Evolutionary conservation across 2,113 vertebrate genomes (phyloP).

Genomic region (Cranoglanis bouderius): DNA sequence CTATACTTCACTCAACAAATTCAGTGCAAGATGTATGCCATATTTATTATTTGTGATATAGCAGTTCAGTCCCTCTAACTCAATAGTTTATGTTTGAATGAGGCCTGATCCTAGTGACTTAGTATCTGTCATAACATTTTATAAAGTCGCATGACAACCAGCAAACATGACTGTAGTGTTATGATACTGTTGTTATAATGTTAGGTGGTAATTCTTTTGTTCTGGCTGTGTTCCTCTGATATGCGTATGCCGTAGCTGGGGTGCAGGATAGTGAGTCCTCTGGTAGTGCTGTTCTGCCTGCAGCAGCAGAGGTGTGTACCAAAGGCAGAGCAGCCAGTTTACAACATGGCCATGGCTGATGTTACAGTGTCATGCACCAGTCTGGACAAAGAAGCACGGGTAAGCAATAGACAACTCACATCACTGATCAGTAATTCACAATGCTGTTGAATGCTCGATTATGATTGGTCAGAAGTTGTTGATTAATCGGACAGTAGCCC

Average conservation of each 20-base stretch:
- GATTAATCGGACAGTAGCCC: not conserved
- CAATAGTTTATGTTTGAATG: not conserved
- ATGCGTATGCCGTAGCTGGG: conserved; percentile 75
- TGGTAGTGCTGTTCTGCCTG: conserved; percentile 91
- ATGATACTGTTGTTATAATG: not conserved
- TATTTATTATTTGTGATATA: not conserved
- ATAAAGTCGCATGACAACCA: not conserved
- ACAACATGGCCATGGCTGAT: conserved; percentile 93
- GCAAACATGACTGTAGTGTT: not conserved
- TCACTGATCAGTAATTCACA: not conserved
- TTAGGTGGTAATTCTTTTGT: not conserved
- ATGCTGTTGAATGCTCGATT: not conserved
- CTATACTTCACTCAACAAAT: not conserved
- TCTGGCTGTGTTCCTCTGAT: not conserved
- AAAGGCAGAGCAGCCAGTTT: conserved; percentile 87
- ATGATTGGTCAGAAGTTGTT: not conserved
- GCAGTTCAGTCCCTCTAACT: not conserved
- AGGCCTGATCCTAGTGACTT: not conserved
- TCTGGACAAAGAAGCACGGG: conserved; percentile 87
- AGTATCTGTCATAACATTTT: not conserved
- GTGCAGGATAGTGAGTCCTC: conserved; percentile 91
- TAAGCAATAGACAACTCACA: conserved; percentile 55
- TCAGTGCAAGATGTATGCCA: no score
- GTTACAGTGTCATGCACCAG: conserved; percentile 90
- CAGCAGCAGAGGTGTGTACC: conserved; percentile 87